Base-by-base conservation (phyloP, 2,888 invertebrate genomes). In the Xestia ashworthii region DNA sequence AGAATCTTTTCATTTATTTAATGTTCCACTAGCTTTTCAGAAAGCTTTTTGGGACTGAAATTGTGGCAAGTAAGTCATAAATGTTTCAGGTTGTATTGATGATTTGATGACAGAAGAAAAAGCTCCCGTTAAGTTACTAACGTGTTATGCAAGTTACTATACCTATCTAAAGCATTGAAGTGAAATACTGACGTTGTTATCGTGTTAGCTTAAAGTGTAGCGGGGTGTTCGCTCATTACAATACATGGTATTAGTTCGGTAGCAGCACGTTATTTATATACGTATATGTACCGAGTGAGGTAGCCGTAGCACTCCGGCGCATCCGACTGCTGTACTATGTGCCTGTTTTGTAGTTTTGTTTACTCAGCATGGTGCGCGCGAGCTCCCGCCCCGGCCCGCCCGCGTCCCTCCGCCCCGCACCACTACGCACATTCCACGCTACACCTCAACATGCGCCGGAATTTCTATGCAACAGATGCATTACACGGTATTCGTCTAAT, bases 321-420 rank as follows among this genome's bases (percentile, higher is more conserved):
- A 93, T 92, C 91, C 87, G 85, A 93, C 88, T 89, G 89, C 92
- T 92, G 92, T 91, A 82, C 88, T 90, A 86, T 85, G 89, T 89
- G 91, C 89, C 92, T 92, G 92, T 92, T 92, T 93, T 93, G 93
- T 94, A 91, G 91, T 93, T 92, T 92, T 95, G 95, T 95, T 95
- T 95, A 95, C 94, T 93, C 95, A 95, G 94, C 94, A 92, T 91
- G 93, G 92, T 89, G 93, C 92, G 90, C 88, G 88, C 84, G 90
- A 89, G 90, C 87, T 84, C 53, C 80, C 85, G 89, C 50, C 38
- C 81, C 32, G 32, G 1, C 32, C 83, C 74, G 82, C 77, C 87
- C 83, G 44, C 87, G 71, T 8, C 44, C 41, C 44, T 44, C 87
- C 77, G 87, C 88, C 90, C 88, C 88, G 91, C 89, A 84, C 80